Evolutionary conservation across 2,113 vertebrate genomes (phyloP).

Genomic region (Coturnix japonica): DNA sequence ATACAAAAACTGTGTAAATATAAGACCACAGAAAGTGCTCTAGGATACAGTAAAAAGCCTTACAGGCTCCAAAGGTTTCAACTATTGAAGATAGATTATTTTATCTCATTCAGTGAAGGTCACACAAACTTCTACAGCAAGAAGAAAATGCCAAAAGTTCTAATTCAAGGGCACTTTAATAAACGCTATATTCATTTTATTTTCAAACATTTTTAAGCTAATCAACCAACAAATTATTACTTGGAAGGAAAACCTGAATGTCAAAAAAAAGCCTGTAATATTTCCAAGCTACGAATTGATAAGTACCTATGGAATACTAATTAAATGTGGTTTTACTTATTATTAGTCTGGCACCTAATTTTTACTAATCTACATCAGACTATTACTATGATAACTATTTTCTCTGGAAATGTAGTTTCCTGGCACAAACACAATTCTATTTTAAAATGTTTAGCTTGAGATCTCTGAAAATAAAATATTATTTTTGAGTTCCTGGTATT

Average conservation of each 20-base stretch:
- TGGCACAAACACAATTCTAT: constrained; percentile 73
- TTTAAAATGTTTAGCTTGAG: constrained; percentile 72
- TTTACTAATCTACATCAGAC: constrained; percentile 73
- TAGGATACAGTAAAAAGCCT: constrained; percentile 5
- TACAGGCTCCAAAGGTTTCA: not conserved
- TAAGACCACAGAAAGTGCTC: constrained; percentile 25
- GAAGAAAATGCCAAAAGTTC: not conserved
- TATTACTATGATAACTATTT: constrained; percentile 74
- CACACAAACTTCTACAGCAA: not conserved
- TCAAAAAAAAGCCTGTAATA: constrained; percentile 59
- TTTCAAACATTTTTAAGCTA: constrained; percentile 62
- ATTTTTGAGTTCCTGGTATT: constrained; percentile 67
- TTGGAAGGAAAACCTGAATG: constrained; percentile 57
- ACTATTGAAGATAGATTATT: not conserved
- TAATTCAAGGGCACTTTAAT: not conserved
- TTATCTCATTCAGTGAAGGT: not conserved
- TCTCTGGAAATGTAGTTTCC: constrained; percentile 65
- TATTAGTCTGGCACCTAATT: constrained; percentile 72
- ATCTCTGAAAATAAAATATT: constrained; percentile 68
- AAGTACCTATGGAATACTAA: constrained; percentile 71
- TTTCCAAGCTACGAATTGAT: constrained; percentile 61
- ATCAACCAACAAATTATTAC: constrained; percentile 58
- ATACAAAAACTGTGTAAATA: constrained; percentile 48
- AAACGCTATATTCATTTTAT: not conserved
- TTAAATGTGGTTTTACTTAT: constrained; percentile 68